Percentiles rank a stretch among this genome's conserved stretches.
Evolutionary conservation across 2,797 vertebrate genomes (phyloP).

Genomic region (Coilia nasus): DNA sequence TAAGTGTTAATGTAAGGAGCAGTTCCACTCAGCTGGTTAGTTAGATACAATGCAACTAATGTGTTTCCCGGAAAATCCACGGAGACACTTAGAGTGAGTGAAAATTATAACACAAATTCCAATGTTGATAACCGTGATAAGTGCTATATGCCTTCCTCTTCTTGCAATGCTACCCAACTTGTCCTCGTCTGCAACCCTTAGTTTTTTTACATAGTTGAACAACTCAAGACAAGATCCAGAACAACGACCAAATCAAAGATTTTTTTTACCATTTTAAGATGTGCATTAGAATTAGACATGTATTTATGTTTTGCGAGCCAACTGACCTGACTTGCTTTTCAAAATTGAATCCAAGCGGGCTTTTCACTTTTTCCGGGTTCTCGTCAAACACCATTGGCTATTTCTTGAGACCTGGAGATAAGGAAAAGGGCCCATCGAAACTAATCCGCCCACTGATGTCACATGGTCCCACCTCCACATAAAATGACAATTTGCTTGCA

Average conservation of each 20-base stretch:
- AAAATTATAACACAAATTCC: not conserved
- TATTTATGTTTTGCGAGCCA: not conserved
- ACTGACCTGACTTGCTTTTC: conserved; percentile 58
- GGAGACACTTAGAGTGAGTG: not conserved
- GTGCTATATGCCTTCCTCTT: not conserved
- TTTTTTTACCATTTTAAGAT: not conserved
- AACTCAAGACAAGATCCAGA: not conserved
- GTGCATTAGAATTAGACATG: no score
- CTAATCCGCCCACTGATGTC: not conserved
- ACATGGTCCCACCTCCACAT: not conserved
- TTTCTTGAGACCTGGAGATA: not conserved
- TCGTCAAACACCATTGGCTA: conserved; percentile 62
- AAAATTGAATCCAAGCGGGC: conserved; percentile 67
- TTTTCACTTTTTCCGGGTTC: conserved; percentile 70
- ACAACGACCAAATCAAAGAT: not conserved
- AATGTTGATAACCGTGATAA: not conserved
- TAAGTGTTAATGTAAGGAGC: not conserved
- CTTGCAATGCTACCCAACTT: conserved; percentile 12
- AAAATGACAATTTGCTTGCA: no score
- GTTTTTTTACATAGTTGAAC: not conserved
- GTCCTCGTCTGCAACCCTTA: not conserved
- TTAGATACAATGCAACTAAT: not conserved
- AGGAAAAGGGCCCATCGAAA: not conserved
- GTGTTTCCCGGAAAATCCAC: not conserved
- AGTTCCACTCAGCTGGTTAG: not conserved